Evolutionary conservation across 2,113 vertebrate species (phyloP).

Genomic region (Alethe castanea): DNA sequence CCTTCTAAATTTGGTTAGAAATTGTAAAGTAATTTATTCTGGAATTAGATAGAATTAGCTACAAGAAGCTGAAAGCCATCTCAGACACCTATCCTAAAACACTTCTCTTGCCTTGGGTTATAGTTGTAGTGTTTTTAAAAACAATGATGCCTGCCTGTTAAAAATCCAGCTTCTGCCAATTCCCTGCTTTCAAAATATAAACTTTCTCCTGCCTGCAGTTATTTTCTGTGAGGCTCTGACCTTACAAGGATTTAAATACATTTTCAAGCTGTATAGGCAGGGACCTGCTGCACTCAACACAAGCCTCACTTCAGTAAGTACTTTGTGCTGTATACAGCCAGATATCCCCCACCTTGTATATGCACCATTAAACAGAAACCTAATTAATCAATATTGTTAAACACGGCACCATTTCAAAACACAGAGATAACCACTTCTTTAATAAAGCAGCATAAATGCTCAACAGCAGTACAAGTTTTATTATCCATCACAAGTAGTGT

Average conservation of each 20-base stretch:
- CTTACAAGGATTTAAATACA: not conserved
- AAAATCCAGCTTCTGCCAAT: not conserved
- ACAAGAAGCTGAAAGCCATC: not conserved
- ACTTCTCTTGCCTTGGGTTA: not conserved
- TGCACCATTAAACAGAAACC: conserved; percentile 15
- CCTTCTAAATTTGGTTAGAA: not conserved
- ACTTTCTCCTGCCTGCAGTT: not conserved
- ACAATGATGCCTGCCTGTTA: not conserved
- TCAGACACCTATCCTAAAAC: not conserved
- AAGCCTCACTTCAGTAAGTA: not conserved
- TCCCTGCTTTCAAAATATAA: not conserved
- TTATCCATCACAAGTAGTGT: not conserved
- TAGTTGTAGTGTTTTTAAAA: not conserved
- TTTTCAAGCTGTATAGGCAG: not conserved
- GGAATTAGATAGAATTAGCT: not conserved
- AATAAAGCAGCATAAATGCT: conserved; percentile 9
- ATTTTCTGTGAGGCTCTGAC: not conserved
- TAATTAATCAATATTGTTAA: conserved; percentile 42
- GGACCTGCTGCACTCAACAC: not conserved
- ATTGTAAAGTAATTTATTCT: not conserved
- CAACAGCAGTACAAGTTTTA: not conserved
- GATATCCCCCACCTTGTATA: not conserved
- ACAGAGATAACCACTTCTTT: not conserved
- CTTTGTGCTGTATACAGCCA: not conserved
- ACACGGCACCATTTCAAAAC: not conserved